phyloP scores from a whole-genome alignment of 2,888 invertebrate genomes.

The Caenorhabditis parvicauda region DNA sequence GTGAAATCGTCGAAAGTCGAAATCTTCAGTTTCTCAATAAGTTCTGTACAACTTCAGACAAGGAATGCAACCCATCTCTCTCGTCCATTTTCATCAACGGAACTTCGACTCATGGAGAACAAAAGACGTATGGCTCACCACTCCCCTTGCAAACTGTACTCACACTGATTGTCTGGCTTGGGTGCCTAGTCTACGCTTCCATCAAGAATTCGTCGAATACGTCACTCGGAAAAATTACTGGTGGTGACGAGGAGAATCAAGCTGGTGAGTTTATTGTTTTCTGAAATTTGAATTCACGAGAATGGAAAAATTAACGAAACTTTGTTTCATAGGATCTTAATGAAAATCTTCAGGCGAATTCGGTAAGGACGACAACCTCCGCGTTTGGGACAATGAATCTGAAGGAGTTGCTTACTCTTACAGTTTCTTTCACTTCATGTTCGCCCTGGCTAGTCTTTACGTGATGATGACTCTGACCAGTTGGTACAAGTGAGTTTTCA shows the following conservation, averaged over 20 bases:
- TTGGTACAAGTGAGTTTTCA: conserved; percentile 81
- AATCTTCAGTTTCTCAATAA: background rate
- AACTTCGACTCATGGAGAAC: conserved; percentile 21
- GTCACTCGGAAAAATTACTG: conserved; percentile 79
- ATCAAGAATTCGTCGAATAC: conserved; percentile 89
- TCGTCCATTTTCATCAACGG: conserved; percentile 40
- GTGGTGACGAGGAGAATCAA: conserved; percentile 45
- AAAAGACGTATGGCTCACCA: conserved; percentile 43
- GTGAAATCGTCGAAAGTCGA: conserved; percentile 3
- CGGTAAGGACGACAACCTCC: background rate
- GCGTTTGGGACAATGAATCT: conserved; percentile 82
- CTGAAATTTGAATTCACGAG: background rate
- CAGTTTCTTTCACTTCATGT: conserved; percentile 73
- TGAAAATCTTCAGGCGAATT: conserved; percentile 22
- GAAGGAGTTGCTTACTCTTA: conserved; percentile 69
- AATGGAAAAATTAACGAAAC: background rate
- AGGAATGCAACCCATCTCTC: conserved; percentile 74
- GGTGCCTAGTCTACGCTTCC: conserved; percentile 90
- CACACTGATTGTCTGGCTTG: conserved; percentile 87
- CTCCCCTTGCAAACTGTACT: conserved; percentile 78
- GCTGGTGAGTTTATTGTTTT: conserved; percentile 49
- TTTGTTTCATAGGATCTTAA: background rate
- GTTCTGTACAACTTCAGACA: conserved; percentile 67
- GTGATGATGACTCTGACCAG: conserved; percentile 99
- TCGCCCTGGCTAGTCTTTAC: conserved; percentile 91